Conservation (phyloP, 2,113 vertebrate species). For the Nymphicus hollandicus region DNA sequence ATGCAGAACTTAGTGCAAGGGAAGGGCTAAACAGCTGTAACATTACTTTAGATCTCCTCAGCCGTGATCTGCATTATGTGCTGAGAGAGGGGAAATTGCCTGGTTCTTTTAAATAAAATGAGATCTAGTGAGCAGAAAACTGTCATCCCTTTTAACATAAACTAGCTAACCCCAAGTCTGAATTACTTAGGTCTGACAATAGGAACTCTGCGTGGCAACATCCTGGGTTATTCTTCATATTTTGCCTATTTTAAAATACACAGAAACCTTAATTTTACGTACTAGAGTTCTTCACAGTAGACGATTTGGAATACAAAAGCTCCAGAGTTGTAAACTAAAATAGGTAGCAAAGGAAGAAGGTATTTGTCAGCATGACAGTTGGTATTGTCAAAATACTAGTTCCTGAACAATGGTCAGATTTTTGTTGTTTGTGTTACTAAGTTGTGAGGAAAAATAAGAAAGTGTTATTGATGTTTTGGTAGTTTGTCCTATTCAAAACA, state of each 20-base stretch:
- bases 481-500: background rate
- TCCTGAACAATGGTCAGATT: background rate
- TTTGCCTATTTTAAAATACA: background rate
- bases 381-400: background rate
- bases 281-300: background rate
- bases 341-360: background rate
- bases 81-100: background rate
- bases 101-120: conserved; percentile 11
- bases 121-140: background rate
- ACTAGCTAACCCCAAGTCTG: background rate
- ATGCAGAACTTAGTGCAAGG: conserved; percentile 23
- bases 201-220: background rate
- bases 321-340: background rate
- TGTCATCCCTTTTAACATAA: background rate
- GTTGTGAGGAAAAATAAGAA: background rate
- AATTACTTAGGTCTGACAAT: background rate
- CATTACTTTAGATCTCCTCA: conserved; percentile 17
- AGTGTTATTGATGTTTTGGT: background rate
- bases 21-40: conserved; percentile 34
- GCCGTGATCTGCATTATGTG: conserved; percentile 25
- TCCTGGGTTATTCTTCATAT: background rate
- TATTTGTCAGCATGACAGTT: background rate
- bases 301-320: background rate
- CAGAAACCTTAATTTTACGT: background rate
- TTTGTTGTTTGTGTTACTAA: background rate